phyloP scores from a whole-genome alignment of 2,888 invertebrate species.

The Eretmocerus hayati region DNA sequence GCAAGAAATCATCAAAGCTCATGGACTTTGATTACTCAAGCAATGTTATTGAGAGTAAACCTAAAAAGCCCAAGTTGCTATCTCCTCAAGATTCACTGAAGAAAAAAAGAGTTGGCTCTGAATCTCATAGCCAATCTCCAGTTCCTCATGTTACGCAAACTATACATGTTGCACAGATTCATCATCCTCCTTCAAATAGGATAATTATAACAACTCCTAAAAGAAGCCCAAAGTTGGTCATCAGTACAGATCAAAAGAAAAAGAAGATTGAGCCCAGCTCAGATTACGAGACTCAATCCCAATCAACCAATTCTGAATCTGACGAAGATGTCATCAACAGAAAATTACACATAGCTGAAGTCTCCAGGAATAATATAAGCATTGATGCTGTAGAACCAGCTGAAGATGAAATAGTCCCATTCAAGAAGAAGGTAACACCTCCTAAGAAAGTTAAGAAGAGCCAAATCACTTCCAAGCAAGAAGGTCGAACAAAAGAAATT shows the following conservation, averaged over 20 bases:
- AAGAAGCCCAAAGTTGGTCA: slow-evolving; percentile 14
- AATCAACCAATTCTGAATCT: slow-evolving; percentile 23
- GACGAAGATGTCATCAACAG: slow-evolving; percentile 17
- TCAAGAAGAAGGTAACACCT: slow-evolving; percentile 8
- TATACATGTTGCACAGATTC: slow-evolving; percentile 21
- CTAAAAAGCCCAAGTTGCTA: slow-evolving; percentile 15
- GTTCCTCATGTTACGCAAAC: slow-evolving; percentile 18
- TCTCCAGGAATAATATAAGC: slow-evolving; percentile 8
- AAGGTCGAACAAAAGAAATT: too few species aligned
- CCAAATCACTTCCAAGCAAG: slow-evolving; percentile 3
- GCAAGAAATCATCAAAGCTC: slow-evolving; percentile 91
- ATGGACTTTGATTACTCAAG: slow-evolving; percentile 85
- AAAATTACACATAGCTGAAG: slow-evolving; percentile 16
- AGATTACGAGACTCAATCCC: slow-evolving; percentile 22
- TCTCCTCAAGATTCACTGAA: slow-evolving; percentile 7
- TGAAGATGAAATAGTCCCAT: slow-evolving; percentile 10
- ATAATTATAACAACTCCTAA: slow-evolving; percentile 12
- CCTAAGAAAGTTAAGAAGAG: slow-evolving; percentile 15
- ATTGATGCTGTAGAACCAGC: slow-evolving; percentile 14
- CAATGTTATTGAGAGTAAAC: slow-evolving; percentile 19
- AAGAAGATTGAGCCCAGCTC: slow-evolving; percentile 22
- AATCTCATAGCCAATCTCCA: slow-evolving; percentile 6
- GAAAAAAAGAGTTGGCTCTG: slow-evolving; percentile 10
- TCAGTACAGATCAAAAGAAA: slow-evolving; percentile 9
- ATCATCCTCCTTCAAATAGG: slow-evolving; percentile 18